Evolutionary conservation across 2,888 invertebrate species (phyloP), one percentile per base, ranked within the genome.

Genomic region (Colostygia pectinataria): DNA sequence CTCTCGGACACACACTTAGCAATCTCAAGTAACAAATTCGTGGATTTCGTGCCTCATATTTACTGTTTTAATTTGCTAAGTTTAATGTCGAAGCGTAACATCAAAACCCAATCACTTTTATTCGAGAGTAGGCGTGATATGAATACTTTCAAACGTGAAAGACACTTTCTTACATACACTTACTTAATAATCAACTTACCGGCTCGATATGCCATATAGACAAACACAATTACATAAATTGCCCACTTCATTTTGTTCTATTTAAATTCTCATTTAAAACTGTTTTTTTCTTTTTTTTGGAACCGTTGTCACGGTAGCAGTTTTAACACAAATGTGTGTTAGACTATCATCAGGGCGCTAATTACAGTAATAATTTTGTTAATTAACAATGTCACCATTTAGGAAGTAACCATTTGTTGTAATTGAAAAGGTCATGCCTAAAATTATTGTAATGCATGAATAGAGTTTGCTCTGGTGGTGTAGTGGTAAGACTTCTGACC

Each of bases 151-250:
- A n/a, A n/a, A n/a, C n/a, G n/a, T n/a, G n/a, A n/a, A n/a, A n/a
- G n/a, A n/a, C n/a, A n/a, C n/a, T n/a, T n/a, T n/a, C n/a, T 18
- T 18, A 3, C 18, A 18, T 2, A 18, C 18, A 18, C 18, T 20
- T n/a, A n/a, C n/a, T 10, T 8, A 12, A 41, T 27, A 10, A 29
- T 9, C n/a, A 14, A 59, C 65, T 55, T 69, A 85, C 86, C 86
- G 66, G 80, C 64, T 66, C 75, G 77, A 44, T 80, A 81, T 41
- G 69, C 73, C 78, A 83, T 76, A 47, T 80, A 85, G 38, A 77
- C 49, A 9, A 83, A 68, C 48, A 85, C 74, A 27, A 83, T 52
- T 49, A 80, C 68, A 57, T 77, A 81, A 50, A 83, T 77, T 47
- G 76, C 9, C 80, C 78, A 81, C 81, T 87, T 85, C 83, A 83